These are phyloP conservation scores for Arctopsyche grandis DNA, from an alignment of 1,140 invertebrate genomes.

Conservation along the genomic window DNA sequence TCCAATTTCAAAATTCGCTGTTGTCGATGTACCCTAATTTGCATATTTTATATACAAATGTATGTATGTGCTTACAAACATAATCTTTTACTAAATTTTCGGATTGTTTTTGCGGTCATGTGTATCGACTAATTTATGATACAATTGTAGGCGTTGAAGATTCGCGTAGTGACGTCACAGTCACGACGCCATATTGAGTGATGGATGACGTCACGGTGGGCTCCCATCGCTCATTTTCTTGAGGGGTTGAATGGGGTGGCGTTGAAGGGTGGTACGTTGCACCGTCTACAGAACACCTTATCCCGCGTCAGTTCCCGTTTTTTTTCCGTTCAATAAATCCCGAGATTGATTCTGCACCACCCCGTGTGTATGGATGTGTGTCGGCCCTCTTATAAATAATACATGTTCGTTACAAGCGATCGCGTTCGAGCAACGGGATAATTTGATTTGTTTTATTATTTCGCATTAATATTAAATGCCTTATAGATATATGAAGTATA, in stretches of 20 bases:
- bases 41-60: too few relatives aligned
- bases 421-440: not conserved
- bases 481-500: too few relatives aligned
- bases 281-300: not conserved
- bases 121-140: too few relatives aligned
- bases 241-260: not conserved
- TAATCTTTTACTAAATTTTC: too few relatives aligned
- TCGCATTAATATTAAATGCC: not conserved
- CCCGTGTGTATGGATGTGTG: not conserved
- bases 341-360: conserved; percentile 1
- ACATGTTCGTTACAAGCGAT: conserved; percentile 1
- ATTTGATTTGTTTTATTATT: not conserved
- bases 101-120: too few relatives aligned
- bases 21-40: too few relatives aligned
- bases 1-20: too few relatives aligned
- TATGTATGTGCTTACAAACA: too few relatives aligned
- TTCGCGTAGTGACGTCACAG: not conserved
- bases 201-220: conserved; percentile 34
- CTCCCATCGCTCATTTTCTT: conserved; percentile 28
- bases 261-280: not conserved
- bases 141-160: not conserved
- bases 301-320: not conserved
- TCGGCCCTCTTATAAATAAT: not conserved
- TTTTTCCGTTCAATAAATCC: conserved; percentile 5
- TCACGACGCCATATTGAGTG: conserved; percentile 37